Percentiles rank a stretch among this genome's conserved stretches.
phyloP scores from a whole-genome alignment of 2,113 vertebrate species.

The Hemicordylus capensis region DNA sequence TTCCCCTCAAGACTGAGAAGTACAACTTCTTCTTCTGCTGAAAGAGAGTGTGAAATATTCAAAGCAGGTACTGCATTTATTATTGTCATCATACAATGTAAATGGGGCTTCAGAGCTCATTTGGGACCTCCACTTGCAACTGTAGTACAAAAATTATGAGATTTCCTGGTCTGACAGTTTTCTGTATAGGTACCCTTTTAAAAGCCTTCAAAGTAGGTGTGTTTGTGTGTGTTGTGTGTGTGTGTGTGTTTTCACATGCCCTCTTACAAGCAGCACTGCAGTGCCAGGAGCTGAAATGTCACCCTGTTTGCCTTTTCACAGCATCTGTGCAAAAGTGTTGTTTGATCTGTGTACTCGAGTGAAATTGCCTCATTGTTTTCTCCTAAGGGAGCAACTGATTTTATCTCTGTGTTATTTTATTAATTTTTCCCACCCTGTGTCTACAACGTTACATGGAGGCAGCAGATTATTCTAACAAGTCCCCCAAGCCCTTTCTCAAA shows the following conservation, averaged over 20 bases:
- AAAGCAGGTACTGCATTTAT: neutral
- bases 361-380: neutral
- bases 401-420: constrained; percentile 18
- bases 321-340: neutral
- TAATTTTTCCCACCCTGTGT: constrained; percentile 34
- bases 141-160: neutral
- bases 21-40: neutral
- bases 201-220: neutral
- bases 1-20: neutral
- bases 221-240: neutral
- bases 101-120: neutral
- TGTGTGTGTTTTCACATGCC: neutral
- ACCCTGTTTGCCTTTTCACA: neutral
- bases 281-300: neutral
- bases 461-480: constrained; percentile 67
- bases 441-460: constrained; percentile 65
- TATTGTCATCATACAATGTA: neutral
- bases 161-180: neutral
- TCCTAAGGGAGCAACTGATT: neutral
- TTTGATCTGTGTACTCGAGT: neutral
- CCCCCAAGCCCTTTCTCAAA: constrained; percentile 67
- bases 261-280: neutral
- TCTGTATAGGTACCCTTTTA: neutral
- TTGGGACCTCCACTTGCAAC: neutral
- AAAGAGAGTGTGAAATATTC: neutral